These are phyloP conservation scores for Spisula solida DNA, from an alignment of 2,888 invertebrate genomes.

Conservation along the genomic window DNA sequence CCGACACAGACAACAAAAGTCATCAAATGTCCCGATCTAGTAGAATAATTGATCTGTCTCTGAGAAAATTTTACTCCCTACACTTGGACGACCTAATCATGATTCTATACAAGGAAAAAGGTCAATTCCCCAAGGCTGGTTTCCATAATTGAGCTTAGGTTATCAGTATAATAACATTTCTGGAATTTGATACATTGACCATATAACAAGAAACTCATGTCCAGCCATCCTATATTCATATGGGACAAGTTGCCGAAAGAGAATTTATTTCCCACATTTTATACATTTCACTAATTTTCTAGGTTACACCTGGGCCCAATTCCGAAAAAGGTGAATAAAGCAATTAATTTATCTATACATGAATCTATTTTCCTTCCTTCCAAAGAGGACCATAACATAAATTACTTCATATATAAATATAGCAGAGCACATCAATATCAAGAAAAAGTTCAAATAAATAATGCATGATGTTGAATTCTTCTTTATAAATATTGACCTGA, in stretches of 20 bases:
- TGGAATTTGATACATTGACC: neutral
- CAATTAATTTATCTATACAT: too few species aligned
- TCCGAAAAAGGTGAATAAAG: too few species aligned
- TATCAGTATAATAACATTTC: neutral
- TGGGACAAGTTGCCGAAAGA: too few species aligned
- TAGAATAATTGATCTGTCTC: constrained; percentile 22
- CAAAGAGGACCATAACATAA: too few species aligned
- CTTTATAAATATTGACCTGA: constrained; percentile 8
- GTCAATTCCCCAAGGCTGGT: neutral
- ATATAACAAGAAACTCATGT: too few species aligned
- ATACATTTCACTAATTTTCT: too few species aligned
- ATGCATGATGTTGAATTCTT: neutral
- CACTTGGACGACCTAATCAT: neutral
- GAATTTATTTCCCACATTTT: too few species aligned
- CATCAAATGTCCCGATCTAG: neutral
- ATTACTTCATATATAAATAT: neutral
- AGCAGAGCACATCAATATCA: neutral
- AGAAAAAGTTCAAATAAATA: neutral
- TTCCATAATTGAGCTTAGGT: neutral
- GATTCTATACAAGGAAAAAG: neutral
- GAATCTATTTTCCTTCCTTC: too few species aligned
- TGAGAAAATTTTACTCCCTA: neutral
- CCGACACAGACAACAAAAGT: constrained; percentile 11
- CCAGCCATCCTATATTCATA: too few species aligned
- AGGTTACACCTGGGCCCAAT: too few species aligned